These are phyloP conservation scores for Blastomussa wellsi DNA, from an alignment of 92 coral and sea anemone species.

Conservation along the genomic window DNA sequence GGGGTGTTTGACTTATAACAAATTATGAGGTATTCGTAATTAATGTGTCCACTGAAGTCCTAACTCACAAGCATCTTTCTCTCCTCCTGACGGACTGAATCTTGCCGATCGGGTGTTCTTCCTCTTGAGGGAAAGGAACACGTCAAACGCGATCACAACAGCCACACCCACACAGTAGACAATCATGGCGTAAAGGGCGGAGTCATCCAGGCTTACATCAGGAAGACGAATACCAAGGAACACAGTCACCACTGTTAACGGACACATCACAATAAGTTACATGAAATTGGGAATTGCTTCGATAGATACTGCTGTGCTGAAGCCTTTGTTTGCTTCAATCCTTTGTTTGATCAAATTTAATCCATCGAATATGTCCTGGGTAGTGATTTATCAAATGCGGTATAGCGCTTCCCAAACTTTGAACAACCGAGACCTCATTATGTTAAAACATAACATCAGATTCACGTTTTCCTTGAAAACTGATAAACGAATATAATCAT, in stretches of 20 bases:
- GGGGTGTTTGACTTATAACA: too few species aligned
- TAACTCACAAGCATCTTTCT: background rate
- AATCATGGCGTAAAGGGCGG: conserved; percentile 60
- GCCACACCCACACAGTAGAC: conserved; percentile 69
- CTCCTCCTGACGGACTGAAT: background rate
- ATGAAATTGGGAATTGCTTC: background rate
- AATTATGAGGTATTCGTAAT: too few species aligned
- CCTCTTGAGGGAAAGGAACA: conserved; percentile 24
- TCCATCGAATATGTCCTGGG: too few species aligned
- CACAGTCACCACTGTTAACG: conserved; percentile 62
- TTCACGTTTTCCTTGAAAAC: too few species aligned
- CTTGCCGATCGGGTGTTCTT: background rate
- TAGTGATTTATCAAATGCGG: background rate
- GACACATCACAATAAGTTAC: background rate
- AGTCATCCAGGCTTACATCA: conserved; percentile 44
- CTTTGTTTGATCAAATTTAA: too few species aligned
- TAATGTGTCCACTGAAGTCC: too few species aligned
- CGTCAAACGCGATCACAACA: conserved; percentile 61
- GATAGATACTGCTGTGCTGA: background rate
- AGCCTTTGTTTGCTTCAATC: too few species aligned
- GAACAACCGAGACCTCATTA: background rate
- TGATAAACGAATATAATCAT: too few species aligned
- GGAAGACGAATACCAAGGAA: conserved; percentile 66
- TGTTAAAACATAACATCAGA: too few species aligned
- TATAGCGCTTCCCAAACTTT: too few species aligned